phyloP scores from a whole-genome alignment of 2,113 vertebrate genomes.

The Apodemus speciosus region DNA sequence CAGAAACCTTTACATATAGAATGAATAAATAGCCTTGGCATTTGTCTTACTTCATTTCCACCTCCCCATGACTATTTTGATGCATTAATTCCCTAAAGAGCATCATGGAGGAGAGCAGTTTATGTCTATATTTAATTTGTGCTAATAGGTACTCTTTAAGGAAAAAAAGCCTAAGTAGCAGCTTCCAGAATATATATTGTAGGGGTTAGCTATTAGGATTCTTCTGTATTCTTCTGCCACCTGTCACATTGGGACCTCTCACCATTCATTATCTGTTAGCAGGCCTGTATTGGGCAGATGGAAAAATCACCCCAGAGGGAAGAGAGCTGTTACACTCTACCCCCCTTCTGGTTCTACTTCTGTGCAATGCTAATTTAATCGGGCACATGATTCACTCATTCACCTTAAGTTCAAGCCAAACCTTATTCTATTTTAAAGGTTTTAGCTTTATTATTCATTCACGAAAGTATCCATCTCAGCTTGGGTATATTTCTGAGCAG shows the following conservation, averaged over 20 bases:
- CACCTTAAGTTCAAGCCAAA: conserved; percentile 70
- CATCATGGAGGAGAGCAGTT: conserved; percentile 33
- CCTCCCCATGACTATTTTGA: conserved; percentile 40
- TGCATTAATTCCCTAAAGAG: not conserved
- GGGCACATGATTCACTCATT: conserved; percentile 70
- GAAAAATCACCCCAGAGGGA: conserved; percentile 73
- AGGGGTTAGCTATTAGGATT: conserved; percentile 60
- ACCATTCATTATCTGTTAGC: conserved; percentile 69
- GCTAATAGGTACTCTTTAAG: conserved; percentile 42
- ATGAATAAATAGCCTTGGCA: conserved; percentile 9
- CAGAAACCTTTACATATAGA: conserved; percentile 2
- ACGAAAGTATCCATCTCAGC: conserved; percentile 47
- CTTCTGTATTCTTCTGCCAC: conserved; percentile 70
- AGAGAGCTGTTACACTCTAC: conserved; percentile 69
- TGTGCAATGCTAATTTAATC: conserved; percentile 75
- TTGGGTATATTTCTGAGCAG: conserved; percentile 54
- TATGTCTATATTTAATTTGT: conserved; percentile 67
- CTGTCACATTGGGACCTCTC: conserved; percentile 70
- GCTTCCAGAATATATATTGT: conserved; percentile 58
- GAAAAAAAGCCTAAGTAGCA: conserved; percentile 46
- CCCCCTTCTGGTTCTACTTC: conserved; percentile 71
- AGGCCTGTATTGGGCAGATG: conserved; percentile 65
- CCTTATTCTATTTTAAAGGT: conserved; percentile 69
- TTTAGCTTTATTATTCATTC: conserved; percentile 72
- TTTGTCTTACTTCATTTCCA: conserved; percentile 20